Evolutionary conservation across 1,140 invertebrate species (phyloP).

Genomic region (Euura lappo): DNA sequence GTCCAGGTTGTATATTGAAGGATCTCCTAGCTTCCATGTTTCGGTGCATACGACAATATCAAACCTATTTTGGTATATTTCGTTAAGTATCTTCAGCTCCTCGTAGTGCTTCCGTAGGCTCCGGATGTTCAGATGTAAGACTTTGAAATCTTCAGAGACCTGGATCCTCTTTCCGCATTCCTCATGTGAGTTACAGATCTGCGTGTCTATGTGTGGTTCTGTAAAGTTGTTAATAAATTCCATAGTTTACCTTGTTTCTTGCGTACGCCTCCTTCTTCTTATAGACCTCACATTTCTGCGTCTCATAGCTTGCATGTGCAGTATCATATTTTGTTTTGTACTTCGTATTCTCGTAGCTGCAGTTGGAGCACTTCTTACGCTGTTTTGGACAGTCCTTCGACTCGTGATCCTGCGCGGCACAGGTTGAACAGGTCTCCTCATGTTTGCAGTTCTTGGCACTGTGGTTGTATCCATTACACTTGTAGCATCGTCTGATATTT

Average conservation of each 20-base stretch:
- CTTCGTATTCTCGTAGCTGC: neutral
- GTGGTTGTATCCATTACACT: neutral
- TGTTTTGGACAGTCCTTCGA: neutral
- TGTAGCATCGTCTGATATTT: neutral
- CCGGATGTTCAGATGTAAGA: neutral
- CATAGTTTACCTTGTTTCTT: neutral
- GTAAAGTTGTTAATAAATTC: neutral
- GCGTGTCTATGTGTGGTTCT: neutral
- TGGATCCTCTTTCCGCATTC: neutral
- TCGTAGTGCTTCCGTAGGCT: neutral
- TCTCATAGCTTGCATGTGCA: neutral
- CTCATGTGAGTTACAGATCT: neutral
- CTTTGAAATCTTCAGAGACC: neutral
- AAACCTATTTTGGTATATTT: neutral
- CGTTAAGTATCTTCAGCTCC: neutral
- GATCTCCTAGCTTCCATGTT: neutral
- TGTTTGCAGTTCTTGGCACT: neutral
- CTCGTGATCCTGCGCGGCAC: neutral
- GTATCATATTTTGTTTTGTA: neutral
- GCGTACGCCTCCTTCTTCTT: neutral
- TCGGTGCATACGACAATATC: neutral
- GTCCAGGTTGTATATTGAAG: neutral
- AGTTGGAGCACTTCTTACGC: neutral
- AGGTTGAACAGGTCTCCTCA: neutral
- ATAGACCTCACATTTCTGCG: neutral